Percentiles rank a stretch among this genome's conserved stretches.
phyloP scores from a whole-genome alignment of 2,797 vertebrate genomes.

The Microhierax caerulescens region DNA sequence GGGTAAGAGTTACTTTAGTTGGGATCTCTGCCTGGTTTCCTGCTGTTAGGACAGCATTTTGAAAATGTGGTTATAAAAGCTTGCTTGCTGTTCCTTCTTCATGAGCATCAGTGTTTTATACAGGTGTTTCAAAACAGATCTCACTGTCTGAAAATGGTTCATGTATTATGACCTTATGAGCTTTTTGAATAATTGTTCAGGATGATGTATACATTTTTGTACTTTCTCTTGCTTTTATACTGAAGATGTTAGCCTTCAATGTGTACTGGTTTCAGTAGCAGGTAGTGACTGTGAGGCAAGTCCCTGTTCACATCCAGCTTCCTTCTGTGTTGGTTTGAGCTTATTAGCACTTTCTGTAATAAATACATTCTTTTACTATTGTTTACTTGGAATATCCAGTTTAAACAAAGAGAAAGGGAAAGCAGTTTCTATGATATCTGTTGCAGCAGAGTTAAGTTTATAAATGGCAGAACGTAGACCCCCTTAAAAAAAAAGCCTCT shows the following conservation, averaged over 20 bases:
- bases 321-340: not conserved
- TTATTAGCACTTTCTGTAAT: not conserved
- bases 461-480: not conserved
- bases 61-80: not conserved
- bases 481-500: not conserved
- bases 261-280: not conserved
- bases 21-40: not conserved
- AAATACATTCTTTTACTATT: not conserved
- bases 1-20: not conserved
- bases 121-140: not conserved
- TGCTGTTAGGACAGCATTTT: not conserved
- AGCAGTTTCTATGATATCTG: not conserved
- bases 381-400: not conserved
- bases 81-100: not conserved
- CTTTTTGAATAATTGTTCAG: not conserved
- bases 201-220: not conserved
- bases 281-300: not conserved
- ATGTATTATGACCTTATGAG: not conserved
- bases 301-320: not conserved
- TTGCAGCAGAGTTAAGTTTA: not conserved
- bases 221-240: not conserved
- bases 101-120: not conserved
- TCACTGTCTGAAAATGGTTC: not conserved
- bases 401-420: not conserved
- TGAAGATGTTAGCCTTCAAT: rapidly evolving